Base-by-base conservation (phyloP, 2,113 vertebrate genomes). In the Blennius ocellaris region DNA sequence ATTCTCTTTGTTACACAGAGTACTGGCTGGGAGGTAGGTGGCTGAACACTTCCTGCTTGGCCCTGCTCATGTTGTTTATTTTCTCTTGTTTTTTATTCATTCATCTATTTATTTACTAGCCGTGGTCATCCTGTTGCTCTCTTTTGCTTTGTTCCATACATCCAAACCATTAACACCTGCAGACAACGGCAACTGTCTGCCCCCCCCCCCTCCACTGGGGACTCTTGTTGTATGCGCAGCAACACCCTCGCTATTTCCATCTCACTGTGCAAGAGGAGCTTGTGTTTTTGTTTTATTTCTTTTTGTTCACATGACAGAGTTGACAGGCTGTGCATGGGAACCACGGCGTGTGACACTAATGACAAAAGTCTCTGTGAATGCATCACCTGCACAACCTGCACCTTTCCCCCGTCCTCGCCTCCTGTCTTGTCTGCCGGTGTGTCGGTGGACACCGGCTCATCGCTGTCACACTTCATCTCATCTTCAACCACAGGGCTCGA, bases 1-100 rank as follows among this genome's bases (percentile, higher is more conserved):
- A 90, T 94, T 94, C 87, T 94, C 96, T 98, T 95, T 96, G 89
- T 97, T 95, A 98, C 92, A 98, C 98, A 99, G 98, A 99, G 98
- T 94, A 98, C 98, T 95, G 98, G 98, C 98, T 99, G 98, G 98
- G 98, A 99, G 98, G 98, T 99, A 99, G 97, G 98, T 99, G 95
- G 93, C 90, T 87, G 93, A 94, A 95, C 63, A 93, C 95, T 94
- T 92, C 95, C 96, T 82, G 98, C 97, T 98, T 97, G 90, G 87
- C 95, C 97, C 96, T 95, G 83, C 87, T 91, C 69, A 80, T 80
- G 60, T 86, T 71, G 36, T 89, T 81, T 59, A 63, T 77, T 57
- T 78, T 66, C 73, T 60, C 39, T 11, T 80, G 30, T 81, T 57
- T 57, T 71, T 77, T 66, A 51, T 69, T 84, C 51, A 74, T 54